Base-by-base conservation (phyloP, 2,888 invertebrate species). In the Trichopoda pennipes region DNA sequence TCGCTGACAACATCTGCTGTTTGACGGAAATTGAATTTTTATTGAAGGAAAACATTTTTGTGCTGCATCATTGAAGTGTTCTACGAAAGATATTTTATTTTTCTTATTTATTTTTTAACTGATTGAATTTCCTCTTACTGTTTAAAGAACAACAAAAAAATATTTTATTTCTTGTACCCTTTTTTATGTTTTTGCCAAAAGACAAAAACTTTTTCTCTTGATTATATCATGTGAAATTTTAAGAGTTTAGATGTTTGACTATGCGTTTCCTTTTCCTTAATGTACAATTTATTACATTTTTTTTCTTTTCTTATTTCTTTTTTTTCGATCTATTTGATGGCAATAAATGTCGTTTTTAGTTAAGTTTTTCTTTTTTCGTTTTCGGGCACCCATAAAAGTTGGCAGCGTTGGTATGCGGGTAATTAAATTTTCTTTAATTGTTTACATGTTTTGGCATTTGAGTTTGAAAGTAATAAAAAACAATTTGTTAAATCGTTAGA, bases 21-120 rank as follows among this genome's bases (percentile, higher is more conserved):
- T 87, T 85, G 75, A 83, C 86, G 88, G 88, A 88, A 88, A 88
- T 88, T 88, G 88, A 88, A 88, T 88, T 88, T 88, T 88, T 88
- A 88, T 88, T 88, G 87, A 88, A 88, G 88, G 87, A 88, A 88
- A 88, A 88, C 86, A 87, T 86, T 88, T 88, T 88, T 87, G 86
- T 88, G 87, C 32, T 53, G 53, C 55, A 66, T 58, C 75, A 42
- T 35, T 19, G 38, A 79, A 56, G 68, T 64, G 64, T 17, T 69
- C 55, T 64, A 2, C 17, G 8, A 12, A 32, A 51, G 12, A 51
- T 19, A 42, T 42, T 58, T 55, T 70, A 61, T 49, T 53, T 53
- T n/a, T 55, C 32, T n/a, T 21, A 60, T 64, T 80, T 74, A 60
- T 64, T 80, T 74, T 21, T 75, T n/a, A n/a, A 81, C 63, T 81